Base-by-base conservation (phyloP, 2,888 invertebrate genomes). In the Pristionchus entomophagus region DNA sequence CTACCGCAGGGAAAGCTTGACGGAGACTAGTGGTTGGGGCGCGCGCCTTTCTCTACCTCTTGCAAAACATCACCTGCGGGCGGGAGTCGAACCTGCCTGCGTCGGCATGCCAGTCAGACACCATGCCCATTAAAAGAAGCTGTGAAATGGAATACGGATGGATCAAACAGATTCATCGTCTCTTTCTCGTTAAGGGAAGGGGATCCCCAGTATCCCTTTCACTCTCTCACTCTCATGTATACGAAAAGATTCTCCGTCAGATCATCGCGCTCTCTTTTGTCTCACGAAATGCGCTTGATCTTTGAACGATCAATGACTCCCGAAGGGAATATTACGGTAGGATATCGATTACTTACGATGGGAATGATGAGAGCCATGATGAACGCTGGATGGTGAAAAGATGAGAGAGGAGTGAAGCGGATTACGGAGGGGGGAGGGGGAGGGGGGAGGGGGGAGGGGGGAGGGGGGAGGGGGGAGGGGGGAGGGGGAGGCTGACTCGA, bases 301-400 rank as follows among this genome's bases (percentile, higher is more conserved):
- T 32, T 10, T 14, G 14, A 14, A 45, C 14, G 8, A 45, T 10
- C 26, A 32, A 6, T 38, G 73, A 29, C 14, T 73, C 73, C 26
- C n/a, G 41, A 49, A 77, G 41, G 51, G 78, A 45, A 35, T n/a
- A 78, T 53, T 69, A 73, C 73, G 73, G 73, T 73, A 73, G n/a
- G n/a, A 2, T 73, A 73, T 73, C 26, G 73, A 73, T 41, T 62
- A 82, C 62, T 84, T 84, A 84, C 69, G n/a, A 84, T 62, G 22
- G 84, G 69, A 22, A 84, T 69, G 62, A 84, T 84, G 84, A 84
- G 69, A 6, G 62, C n/a, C 84, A 69, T 69, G 51, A 4, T 49
- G 84, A 84, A 65, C 62, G n/a, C 41, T 26, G 59, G 65, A 65
- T n/a, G 51, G 49, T 62, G 26, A 32, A 51, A 84, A 65, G 69